phyloP scores from a whole-genome alignment of 1,140 invertebrate genomes.

The Arion vulgaris region DNA sequence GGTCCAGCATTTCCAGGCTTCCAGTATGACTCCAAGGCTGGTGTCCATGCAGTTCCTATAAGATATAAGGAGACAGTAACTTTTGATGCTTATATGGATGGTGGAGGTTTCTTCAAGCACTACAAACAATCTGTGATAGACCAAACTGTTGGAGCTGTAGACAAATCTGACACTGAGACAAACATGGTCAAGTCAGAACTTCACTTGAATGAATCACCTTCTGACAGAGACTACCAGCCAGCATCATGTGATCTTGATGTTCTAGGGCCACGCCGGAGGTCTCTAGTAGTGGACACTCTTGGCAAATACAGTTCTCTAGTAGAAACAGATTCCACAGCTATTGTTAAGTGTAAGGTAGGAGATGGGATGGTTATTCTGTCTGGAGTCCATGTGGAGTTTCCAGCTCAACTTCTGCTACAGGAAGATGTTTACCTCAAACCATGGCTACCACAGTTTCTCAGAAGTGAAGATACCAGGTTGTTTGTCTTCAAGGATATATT shows the following conservation, averaged over 20 bases:
- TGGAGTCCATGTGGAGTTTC: conserved; percentile 60
- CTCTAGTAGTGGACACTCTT: conserved; percentile 20
- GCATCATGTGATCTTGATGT: no score
- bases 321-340: conserved; percentile 45
- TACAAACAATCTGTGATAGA: neutral
- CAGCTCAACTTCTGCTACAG: conserved; percentile 36
- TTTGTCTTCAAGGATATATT: conserved; percentile 31
- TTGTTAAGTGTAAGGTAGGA: conserved; percentile 56
- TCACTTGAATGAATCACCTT: neutral
- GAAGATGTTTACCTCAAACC: conserved; percentile 40
- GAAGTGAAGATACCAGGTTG: conserved; percentile 4
- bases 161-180: neutral
- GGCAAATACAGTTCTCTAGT: conserved; percentile 34
- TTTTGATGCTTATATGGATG: conserved; percentile 51
- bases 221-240: no score
- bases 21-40: conserved; percentile 51
- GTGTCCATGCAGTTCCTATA: conserved; percentile 50
- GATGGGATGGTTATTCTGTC: conserved; percentile 56
- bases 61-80: conserved; percentile 12
- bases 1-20: conserved; percentile 59
- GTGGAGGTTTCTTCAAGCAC: conserved; percentile 56
- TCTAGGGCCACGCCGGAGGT: neutral
- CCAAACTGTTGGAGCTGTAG: neutral
- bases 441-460: conserved; percentile 13
- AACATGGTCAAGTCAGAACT: neutral